Conservation (phyloP, 2,888 invertebrate species). For the Aproaerema taeniolella region DNA sequence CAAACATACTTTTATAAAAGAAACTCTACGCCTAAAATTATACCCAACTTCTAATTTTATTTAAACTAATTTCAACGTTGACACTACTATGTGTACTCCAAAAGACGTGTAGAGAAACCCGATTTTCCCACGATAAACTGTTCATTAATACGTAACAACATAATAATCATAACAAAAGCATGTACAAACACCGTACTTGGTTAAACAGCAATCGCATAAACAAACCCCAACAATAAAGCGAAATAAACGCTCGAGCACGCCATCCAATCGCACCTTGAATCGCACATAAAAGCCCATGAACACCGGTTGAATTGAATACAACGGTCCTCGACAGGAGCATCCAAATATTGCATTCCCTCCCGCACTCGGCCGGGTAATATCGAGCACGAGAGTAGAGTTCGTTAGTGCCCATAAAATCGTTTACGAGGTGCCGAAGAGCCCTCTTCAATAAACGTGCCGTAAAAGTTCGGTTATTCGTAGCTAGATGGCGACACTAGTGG, state of each 20-base stretch:
- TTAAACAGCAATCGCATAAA: slow-evolving; percentile 77
- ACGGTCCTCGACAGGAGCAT: slow-evolving; percentile 64
- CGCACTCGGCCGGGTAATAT: slow-evolving; percentile 71
- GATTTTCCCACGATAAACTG: slow-evolving; percentile 50
- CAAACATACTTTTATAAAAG: too few species aligned
- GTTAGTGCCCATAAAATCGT: slow-evolving; percentile 75
- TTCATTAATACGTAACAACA: slow-evolving; percentile 64
- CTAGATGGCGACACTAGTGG: slow-evolving; percentile 76
- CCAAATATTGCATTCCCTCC: slow-evolving; percentile 67
- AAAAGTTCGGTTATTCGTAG: slow-evolving; percentile 73
- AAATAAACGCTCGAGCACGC: slow-evolving; percentile 76
- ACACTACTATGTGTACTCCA: too few species aligned
- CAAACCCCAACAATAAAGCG: slow-evolving; percentile 77
- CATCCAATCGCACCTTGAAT: slow-evolving; percentile 78
- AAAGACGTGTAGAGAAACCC: too few species aligned
- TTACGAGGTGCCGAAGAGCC: slow-evolving; percentile 77
- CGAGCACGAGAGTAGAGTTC: slow-evolving; percentile 69
- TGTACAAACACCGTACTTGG: slow-evolving; percentile 73
- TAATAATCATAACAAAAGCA: slow-evolving; percentile 75
- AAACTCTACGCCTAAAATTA: too few species aligned
- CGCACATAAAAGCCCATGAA: slow-evolving; percentile 75
- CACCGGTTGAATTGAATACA: slow-evolving; percentile 73
- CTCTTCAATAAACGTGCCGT: slow-evolving; percentile 75
- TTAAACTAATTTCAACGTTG: too few species aligned
- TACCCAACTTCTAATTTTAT: too few species aligned